Base-by-base conservation (phyloP, 2,797 vertebrate genomes). In the Poeciliopsis presidionis region DNA sequence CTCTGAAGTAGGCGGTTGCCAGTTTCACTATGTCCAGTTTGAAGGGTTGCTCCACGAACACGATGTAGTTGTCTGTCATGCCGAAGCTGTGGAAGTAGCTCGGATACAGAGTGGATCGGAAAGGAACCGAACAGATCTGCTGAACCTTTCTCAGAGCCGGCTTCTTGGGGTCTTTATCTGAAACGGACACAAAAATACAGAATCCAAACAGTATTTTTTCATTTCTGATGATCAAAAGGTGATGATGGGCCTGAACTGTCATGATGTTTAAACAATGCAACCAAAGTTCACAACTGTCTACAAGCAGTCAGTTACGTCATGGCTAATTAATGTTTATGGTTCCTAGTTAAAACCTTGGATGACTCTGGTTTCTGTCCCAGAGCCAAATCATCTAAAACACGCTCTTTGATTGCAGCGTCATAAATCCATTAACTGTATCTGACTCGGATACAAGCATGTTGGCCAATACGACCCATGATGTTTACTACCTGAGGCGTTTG, bases 81-180 rank as follows among this genome's bases (percentile, higher is more conserved):
- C 98, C 97, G 47, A 99, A 99, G 91, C 98, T 99, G 92, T 99
- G 98, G 92, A 95, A 98, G 94, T 98, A 99, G 89, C 97, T 97
- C 0, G 97, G 98, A 43, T 91, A 96, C 25, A 97, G 90, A 2
- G 93, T 85, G 18, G 96, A 97, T n/a, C 88, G 95, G 39, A 96
- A 95, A 0, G 97, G 95, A 36, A 99, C 90, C 2, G 96, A 96
- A 63, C 95, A 97, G 28, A 98, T 20, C 81, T 96, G 94, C 90
- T 99, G 94, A 0, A 95, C 20, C 16, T 95, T 94, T 61, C 93
- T 94, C 86, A 97, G 82, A 1, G 88, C 90, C 0, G 91, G 90
- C 70, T 92, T 95, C 70, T 89, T 84, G 1, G 55, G 53, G 7
- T 81, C 93, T 72, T 92, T 88, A 75, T 90, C 94, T 94, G 87